phyloP scores from a whole-genome alignment of 2,888 invertebrate genomes.

The Steromphala cineraria region DNA sequence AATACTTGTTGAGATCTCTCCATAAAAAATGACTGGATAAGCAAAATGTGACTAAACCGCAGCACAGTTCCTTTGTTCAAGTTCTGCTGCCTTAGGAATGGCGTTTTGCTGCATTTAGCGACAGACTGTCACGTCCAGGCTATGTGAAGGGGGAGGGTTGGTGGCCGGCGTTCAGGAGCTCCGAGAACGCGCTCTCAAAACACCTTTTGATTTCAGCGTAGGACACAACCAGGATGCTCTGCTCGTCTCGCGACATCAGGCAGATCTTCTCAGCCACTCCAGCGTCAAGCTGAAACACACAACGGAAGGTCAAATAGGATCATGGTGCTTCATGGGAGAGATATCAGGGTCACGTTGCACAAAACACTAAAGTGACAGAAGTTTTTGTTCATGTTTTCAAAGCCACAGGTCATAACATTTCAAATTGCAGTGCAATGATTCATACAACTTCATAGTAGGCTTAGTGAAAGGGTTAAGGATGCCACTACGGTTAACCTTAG shows the following conservation, averaged over 20 bases:
- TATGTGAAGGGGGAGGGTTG: conserved; percentile 35
- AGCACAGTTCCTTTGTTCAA: conserved; percentile 10
- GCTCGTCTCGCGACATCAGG: conserved; percentile 96
- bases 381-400: too few relatives aligned
- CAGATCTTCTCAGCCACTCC: conserved; percentile 83
- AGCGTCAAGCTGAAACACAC: conserved; percentile 75
- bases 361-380: too few relatives aligned
- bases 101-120: conserved; percentile 5
- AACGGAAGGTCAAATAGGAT: not conserved
- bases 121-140: not conserved
- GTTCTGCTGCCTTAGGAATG: conserved; percentile 13
- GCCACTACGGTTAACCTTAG: too few relatives aligned
- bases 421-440: too few relatives aligned
- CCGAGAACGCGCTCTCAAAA: conserved; percentile 92
- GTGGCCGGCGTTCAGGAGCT: conserved; percentile 78
- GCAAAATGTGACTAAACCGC: not conserved
- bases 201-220: conserved; percentile 97
- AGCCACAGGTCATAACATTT: too few relatives aligned
- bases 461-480: too few relatives aligned
- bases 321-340: not conserved
- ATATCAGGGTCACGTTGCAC: too few relatives aligned
- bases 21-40: conserved; percentile 16
- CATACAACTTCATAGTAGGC: too few relatives aligned
- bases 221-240: conserved; percentile 95
- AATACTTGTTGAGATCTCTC: conserved; percentile 18